Conservation (phyloP, 2,888 invertebrate genomes). For the Blera fallax region DNA sequence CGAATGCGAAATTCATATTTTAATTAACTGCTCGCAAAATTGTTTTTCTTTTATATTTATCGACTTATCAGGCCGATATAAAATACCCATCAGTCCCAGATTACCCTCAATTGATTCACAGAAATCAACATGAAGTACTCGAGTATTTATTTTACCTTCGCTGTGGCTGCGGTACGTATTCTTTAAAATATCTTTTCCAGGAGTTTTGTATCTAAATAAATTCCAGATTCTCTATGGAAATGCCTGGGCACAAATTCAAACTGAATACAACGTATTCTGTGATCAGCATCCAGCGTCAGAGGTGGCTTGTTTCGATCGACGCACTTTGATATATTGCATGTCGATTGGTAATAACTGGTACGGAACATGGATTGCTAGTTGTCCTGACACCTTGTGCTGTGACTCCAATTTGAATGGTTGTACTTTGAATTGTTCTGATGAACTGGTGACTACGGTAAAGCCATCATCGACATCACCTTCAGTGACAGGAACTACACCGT, state of each 20-base stretch:
- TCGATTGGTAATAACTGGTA: neutral
- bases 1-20: neutral
- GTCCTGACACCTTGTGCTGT: constrained; percentile 15
- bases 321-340: constrained; percentile 13
- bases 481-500: neutral
- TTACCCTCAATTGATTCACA: neutral
- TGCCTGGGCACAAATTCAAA: neutral
- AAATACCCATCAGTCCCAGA: neutral
- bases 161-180: neutral
- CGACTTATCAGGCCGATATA: constrained; percentile 17
- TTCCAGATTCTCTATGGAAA: neutral
- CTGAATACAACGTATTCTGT: neutral
- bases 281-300: neutral
- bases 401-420: constrained; percentile 25
- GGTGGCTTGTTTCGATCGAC: constrained; percentile 9
- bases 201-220: neutral
- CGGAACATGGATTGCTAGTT: neutral
- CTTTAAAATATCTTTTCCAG: neutral
- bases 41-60: neutral
- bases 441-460: neutral
- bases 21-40: too few relatives aligned
- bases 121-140: constrained; percentile 1
- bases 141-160: neutral
- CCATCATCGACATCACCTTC: neutral
- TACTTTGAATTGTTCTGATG: neutral